A percentile compares a stretch with the other conserved stretches of the same genome.
These are phyloP conservation scores for Argyresthia goedartella DNA, from an alignment of 2,888 invertebrate genomes.

Conservation along the genomic window DNA sequence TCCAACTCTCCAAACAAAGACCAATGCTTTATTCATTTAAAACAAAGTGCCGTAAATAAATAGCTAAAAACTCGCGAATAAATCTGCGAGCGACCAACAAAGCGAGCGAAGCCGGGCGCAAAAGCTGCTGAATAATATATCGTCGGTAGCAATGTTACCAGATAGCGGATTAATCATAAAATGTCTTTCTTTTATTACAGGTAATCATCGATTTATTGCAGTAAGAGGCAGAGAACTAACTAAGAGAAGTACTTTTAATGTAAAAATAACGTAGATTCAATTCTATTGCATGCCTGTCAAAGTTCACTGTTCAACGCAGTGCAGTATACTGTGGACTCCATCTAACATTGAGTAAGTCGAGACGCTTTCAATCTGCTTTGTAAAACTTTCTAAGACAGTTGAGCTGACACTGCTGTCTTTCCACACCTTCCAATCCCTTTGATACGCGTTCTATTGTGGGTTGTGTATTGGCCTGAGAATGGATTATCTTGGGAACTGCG, in stretches of 20 bases:
- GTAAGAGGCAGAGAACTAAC: too few relatives aligned
- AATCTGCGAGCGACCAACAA: not conserved
- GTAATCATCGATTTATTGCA: slow-evolving; percentile 12
- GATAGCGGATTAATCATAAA: not conserved
- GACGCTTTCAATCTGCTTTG: not conserved
- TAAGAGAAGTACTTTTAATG: too few relatives aligned
- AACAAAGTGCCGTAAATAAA: not conserved
- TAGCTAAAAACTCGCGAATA: not conserved
- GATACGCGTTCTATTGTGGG: too few relatives aligned
- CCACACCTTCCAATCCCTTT: not conserved
- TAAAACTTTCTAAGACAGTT: not conserved
- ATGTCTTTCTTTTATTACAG: slow-evolving; percentile 22
- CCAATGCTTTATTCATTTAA: too few relatives aligned
- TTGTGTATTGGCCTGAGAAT: too few relatives aligned
- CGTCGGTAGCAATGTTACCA: not conserved
- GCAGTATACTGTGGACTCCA: not conserved
- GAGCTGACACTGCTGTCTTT: not conserved
- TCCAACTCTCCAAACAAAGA: too few relatives aligned
- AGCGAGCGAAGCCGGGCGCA: not conserved
- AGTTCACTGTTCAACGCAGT: slow-evolving; percentile 1
- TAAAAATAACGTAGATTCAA: too few relatives aligned
- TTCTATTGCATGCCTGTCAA: too few relatives aligned
- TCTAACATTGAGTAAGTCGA: not conserved
- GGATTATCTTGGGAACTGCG: too few relatives aligned
- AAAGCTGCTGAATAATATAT: not conserved